Conservation (phyloP, 2,797 vertebrate species). For the Aphelocoma californica region DNA sequence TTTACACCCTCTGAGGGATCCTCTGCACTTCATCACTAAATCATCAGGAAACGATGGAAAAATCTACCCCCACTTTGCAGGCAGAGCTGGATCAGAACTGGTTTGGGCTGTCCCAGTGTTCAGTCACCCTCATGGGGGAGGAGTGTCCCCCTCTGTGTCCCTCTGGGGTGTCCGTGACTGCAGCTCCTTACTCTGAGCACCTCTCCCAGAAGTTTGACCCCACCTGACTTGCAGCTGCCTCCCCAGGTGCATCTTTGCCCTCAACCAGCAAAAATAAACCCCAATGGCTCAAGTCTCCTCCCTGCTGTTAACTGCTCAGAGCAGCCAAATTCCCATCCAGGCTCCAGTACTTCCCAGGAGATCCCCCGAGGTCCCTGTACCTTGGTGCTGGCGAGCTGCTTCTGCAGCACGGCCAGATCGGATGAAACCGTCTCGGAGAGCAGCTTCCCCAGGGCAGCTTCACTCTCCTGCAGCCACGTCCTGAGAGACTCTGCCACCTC, state of each 20-base stretch:
- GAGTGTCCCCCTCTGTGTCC: not conserved
- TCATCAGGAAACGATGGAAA: fast-evolving
- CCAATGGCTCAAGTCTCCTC: fast-evolving
- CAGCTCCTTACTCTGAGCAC: not conserved
- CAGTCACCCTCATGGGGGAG: not conserved
- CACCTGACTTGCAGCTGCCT: not conserved
- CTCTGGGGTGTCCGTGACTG: not conserved
- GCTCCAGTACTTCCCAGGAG: not conserved
- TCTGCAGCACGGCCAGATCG: constrained; percentile 83
- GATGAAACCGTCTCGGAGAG: constrained; percentile 81
- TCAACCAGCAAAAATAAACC: not conserved
- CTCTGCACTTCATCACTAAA: not conserved
- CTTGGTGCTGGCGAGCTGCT: constrained; percentile 85
- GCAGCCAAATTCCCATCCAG: not conserved
- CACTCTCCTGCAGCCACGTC: constrained; percentile 86
- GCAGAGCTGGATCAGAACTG: not conserved
- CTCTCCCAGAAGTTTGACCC: not conserved
- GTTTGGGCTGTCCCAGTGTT: not conserved
- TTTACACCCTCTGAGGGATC: not conserved
- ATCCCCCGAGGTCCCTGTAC: constrained; percentile 52
- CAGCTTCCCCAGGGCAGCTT: constrained; percentile 79
- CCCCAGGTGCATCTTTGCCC: not conserved
- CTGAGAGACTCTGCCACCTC: constrained; percentile 83
- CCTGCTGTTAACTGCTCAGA: not conserved
- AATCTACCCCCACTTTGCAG: not conserved